Evolutionary conservation across 2,113 vertebrate genomes (phyloP), one percentile per base, ranked within the genome.

Genomic region (Plecotus auritus): DNA sequence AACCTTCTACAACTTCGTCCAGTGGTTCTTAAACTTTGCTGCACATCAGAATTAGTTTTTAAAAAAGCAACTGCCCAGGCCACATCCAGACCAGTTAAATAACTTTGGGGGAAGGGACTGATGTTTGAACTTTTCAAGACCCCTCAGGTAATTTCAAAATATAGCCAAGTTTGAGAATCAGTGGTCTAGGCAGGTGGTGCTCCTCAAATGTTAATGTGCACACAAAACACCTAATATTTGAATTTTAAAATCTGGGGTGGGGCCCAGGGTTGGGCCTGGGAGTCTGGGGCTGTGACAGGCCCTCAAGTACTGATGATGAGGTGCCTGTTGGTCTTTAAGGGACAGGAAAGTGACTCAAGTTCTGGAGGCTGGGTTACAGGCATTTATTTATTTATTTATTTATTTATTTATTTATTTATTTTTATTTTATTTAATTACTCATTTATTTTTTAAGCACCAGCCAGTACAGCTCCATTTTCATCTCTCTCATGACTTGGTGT

Each of bases 281-380:
- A 51, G 35, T 74, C 35, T 66, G 78, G 35, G 56, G 20, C 56
- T 2, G 14, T 32, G 7, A 47, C 14, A 28, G 66, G 45, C 40
- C 66, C 64, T 78, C 10, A 6, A 17, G n/a, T 28, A 22, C 22
- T 2, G 9, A 1, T 4, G 12, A 10, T 1, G 61, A 4, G 7
- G 26, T 9, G 9, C 37, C 18, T 26, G 11, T 22, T 1, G 32
- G 70, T 67, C 17, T 40, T 64, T 13, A 18, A 26, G 78, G 78
- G 13, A 10, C 82, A 32, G 35, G 1, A 7, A 56, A 32, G 51
- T 20, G 49, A 61, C 30, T n/a, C n/a, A 30, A 51, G 74, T 28
- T 12, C 59, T 16, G 11, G 1, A 64, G 74, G 51, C 70, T 85
- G 54, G 23, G 37, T 77, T n/a, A 9, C 14, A 37, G 77, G 54